phyloP scores from a whole-genome alignment of 2,113 vertebrate species.

The Pagrus major region DNA sequence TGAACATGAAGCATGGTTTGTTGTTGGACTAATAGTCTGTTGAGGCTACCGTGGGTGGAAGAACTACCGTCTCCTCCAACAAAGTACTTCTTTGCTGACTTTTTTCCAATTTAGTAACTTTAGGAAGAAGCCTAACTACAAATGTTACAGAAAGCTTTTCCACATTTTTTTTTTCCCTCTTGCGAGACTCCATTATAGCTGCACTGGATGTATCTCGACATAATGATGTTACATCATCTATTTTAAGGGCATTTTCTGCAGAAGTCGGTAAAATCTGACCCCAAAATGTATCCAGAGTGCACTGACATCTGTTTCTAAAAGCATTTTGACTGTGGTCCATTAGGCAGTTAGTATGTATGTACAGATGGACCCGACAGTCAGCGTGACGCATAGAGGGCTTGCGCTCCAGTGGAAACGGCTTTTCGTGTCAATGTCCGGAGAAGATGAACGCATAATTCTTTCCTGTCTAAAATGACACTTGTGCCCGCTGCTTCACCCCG shows the following conservation, averaged over 20 bases:
- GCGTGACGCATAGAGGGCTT: background rate
- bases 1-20: conserved; percentile 41
- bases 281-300: background rate
- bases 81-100: conserved; percentile 26
- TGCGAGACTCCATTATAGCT: conserved; percentile 11
- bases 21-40: conserved; percentile 14
- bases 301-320: conserved; percentile 28
- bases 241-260: conserved; percentile 5
- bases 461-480: background rate
- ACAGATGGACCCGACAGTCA: background rate
- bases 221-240: conserved; percentile 8
- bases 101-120: conserved; percentile 36
- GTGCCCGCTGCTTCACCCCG: background rate
- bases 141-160: conserved; percentile 5
- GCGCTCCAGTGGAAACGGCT: background rate
- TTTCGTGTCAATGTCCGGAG: background rate
- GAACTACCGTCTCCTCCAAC: conserved; percentile 26
- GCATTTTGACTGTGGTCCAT: conserved; percentile 1
- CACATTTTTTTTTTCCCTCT: background rate
- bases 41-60: conserved; percentile 23
- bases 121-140: conserved; percentile 3
- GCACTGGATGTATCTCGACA: background rate
- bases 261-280: conserved; percentile 14
- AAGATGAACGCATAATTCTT: background rate
- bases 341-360: background rate